phyloP scores from a whole-genome alignment of 64 coral and sea anemone genomes.

The Dendrophyllia cribrosa region DNA sequence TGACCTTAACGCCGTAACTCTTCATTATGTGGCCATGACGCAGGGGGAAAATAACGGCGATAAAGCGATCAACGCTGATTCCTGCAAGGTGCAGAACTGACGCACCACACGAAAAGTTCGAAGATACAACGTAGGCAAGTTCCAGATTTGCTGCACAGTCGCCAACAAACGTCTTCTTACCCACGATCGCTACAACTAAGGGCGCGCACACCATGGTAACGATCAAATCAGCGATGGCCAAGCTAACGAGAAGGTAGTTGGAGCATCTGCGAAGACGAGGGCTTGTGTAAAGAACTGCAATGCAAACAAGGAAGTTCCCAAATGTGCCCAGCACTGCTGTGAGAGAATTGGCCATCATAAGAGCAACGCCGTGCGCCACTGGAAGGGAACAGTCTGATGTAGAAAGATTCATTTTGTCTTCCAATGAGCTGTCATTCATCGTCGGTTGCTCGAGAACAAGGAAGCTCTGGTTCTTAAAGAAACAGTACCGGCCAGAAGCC shows the following conservation, averaged over 20 bases:
- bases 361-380: background rate
- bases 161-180: slow-evolving; percentile 6
- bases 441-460: too few species aligned
- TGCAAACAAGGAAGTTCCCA: slow-evolving; percentile 26
- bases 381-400: slow-evolving; percentile 20
- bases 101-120: slow-evolving; percentile 27
- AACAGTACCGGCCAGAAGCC: too few species aligned
- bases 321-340: slow-evolving; percentile 24
- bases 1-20: slow-evolving; percentile 39
- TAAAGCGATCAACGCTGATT: slow-evolving; percentile 42
- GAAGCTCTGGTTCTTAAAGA: too few species aligned
- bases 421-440: background rate
- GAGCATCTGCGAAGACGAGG: background rate
- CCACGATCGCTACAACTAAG: slow-evolving; percentile 8
- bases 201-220: slow-evolving; percentile 38
- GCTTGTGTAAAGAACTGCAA: slow-evolving; percentile 12
- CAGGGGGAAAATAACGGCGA: slow-evolving; percentile 25
- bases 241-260: slow-evolving; percentile 51
- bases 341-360: slow-evolving; percentile 10
- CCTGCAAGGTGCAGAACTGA: slow-evolving; percentile 52
- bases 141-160: slow-evolving; percentile 37
- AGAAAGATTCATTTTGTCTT: background rate
- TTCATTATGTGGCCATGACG: slow-evolving; percentile 21
- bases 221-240: slow-evolving; percentile 45
- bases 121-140: slow-evolving; percentile 32